phyloP scores from a whole-genome alignment of 2,797 vertebrate species.

The Dendrocincla tyrannina region DNA sequence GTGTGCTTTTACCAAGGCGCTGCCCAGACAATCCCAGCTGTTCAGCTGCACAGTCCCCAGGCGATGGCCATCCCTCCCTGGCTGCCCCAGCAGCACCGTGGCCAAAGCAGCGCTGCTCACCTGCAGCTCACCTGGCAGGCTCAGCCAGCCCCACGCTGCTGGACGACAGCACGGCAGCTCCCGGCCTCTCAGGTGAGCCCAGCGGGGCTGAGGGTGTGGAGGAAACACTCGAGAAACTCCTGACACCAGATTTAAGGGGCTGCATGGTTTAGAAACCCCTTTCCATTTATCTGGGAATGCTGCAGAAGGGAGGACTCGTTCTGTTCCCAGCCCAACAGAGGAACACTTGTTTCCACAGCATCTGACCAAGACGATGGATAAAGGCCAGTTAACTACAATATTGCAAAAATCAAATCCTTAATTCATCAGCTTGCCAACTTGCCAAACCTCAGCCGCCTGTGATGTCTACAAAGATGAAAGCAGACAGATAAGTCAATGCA shows the following conservation, averaged over 20 bases:
- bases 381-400: neutral
- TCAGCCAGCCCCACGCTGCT: no score
- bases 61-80: neutral
- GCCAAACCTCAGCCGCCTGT: neutral
- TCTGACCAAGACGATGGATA: neutral
- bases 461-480: conserved; percentile 16
- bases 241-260: neutral
- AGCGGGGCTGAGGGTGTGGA: neutral
- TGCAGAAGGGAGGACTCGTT: neutral
- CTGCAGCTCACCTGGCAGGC: neutral
- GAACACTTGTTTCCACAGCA: neutral
- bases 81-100: neutral
- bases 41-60: neutral
- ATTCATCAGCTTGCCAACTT: neutral
- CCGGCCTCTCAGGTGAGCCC: neutral
- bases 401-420: neutral
- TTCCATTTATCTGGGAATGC: neutral
- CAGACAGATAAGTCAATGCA: conserved; percentile 15
- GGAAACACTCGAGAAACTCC: neutral
- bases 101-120: no score
- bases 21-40: fast-evolving
- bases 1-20: neutral
- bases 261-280: neutral
- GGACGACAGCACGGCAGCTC: neutral
- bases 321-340: neutral